Conservation (phyloP, 2,113 vertebrate species). For the Raphicerus campestris region DNA sequence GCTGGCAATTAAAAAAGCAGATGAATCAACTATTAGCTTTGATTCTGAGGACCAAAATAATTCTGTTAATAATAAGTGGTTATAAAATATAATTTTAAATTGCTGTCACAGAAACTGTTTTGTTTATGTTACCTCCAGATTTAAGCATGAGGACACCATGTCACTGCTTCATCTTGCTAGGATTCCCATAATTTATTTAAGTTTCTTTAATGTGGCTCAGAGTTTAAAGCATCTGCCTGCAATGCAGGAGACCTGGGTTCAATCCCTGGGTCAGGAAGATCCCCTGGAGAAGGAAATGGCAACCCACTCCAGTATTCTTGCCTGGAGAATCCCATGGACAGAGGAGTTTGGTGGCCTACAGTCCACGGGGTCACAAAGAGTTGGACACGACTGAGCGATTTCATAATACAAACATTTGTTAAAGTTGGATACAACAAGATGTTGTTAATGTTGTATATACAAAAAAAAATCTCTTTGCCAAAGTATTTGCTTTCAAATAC, state of each 20-base stretch:
- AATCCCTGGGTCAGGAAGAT: too few species aligned
- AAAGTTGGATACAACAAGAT: background rate
- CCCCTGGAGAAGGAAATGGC: too few species aligned
- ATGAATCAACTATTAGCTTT: background rate
- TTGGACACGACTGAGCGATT: too few species aligned
- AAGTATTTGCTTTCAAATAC: background rate
- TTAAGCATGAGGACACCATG: background rate
- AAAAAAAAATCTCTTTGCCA: background rate
- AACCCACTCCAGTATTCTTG: too few species aligned
- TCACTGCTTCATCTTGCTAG: background rate
- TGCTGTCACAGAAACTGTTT: background rate
- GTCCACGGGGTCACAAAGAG: too few species aligned
- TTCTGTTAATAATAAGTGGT: background rate
- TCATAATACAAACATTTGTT: background rate
- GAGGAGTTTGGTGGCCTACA: too few species aligned
- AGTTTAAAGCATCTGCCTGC: too few species aligned
- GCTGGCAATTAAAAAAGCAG: background rate
- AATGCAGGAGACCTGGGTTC: too few species aligned
- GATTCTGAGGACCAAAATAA: background rate
- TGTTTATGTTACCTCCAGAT: background rate
- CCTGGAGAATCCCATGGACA: too few species aligned
- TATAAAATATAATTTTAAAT: constrained; percentile 24
- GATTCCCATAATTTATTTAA: background rate
- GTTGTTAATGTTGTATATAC: background rate
- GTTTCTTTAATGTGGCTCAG: background rate